A percentile compares a stretch with the other conserved stretches of the same genome.
These are phyloP conservation scores for Parasteatoda lunata DNA, from an alignment of 2,888 invertebrate species.

Conservation along the genomic window DNA sequence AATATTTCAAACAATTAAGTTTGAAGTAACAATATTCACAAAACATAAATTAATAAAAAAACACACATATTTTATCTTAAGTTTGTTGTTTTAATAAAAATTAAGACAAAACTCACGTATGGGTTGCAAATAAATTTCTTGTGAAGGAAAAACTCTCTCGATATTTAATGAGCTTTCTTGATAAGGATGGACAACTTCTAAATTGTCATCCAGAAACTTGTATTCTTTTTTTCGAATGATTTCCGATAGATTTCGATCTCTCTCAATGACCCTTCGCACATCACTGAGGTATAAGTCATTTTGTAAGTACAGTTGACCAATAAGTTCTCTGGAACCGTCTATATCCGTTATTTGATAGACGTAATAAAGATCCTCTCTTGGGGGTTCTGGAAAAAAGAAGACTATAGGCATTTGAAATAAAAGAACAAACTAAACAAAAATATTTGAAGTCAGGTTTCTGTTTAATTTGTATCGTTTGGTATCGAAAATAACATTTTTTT, in stretches of 20 bases:
- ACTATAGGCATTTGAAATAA: no score
- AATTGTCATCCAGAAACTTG: conserved; percentile 58
- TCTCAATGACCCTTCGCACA: conserved; percentile 37
- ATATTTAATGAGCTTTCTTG: conserved; percentile 62
- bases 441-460: no score
- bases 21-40: background rate
- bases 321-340: conserved; percentile 54
- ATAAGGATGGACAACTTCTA: conserved; percentile 31
- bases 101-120: conserved; percentile 22
- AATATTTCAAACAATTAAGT: no score
- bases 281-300: conserved; percentile 39
- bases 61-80: background rate
- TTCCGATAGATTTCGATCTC: conserved; percentile 33
- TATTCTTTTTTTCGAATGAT: conserved; percentile 41
- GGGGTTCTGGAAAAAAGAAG: conserved; percentile 14
- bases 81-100: no score
- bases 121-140: conserved; percentile 69
- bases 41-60: background rate
- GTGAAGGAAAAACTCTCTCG: conserved; percentile 69
- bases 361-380: conserved; percentile 31
- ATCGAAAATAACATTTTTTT: no score
- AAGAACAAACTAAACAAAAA: no score
- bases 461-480: no score
- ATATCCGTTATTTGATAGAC: conserved; percentile 51
- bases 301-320: conserved; percentile 50